These are phyloP conservation scores for Proterorhinus semilunaris DNA, from an alignment of 2,113 vertebrate genomes.

Conservation along the genomic window DNA sequence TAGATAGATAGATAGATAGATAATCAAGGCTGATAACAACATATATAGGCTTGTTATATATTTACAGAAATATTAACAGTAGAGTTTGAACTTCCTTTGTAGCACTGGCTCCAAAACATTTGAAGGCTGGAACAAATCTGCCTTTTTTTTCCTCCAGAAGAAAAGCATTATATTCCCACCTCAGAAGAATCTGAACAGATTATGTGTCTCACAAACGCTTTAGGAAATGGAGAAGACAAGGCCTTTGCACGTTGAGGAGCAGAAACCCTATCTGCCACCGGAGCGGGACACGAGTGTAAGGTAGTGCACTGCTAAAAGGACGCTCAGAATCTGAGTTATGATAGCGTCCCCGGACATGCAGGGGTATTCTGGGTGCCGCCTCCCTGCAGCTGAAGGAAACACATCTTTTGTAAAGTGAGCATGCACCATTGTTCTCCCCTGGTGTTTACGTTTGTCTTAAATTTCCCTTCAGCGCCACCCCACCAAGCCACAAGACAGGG, in stretches of 20 bases:
- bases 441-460: conserved; percentile 70
- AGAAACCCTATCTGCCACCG: conserved; percentile 46
- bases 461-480: conserved; percentile 58
- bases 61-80: neutral
- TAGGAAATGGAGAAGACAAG: conserved; percentile 51
- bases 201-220: conserved; percentile 57
- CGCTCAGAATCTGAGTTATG: conserved; percentile 36
- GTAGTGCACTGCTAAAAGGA: conserved; percentile 38
- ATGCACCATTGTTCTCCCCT: conserved; percentile 59
- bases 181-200: conserved; percentile 48
- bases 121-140: conserved; percentile 35
- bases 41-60: no score
- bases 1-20: neutral
- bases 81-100: conserved; percentile 3
- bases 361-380: conserved; percentile 49
- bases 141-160: conserved; percentile 18
- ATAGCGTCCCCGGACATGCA: conserved; percentile 11
- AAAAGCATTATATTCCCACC: conserved; percentile 33
- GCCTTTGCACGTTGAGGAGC: conserved; percentile 38
- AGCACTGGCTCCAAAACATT: conserved; percentile 33
- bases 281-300: conserved; percentile 24
- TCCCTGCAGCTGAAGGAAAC: conserved; percentile 61
- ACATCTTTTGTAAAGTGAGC: conserved; percentile 59
- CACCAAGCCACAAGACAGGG: conserved; percentile 57
- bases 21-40: no score